Conservation (phyloP, 2,797 vertebrate genomes). For the Mergus octosetaceus region DNA sequence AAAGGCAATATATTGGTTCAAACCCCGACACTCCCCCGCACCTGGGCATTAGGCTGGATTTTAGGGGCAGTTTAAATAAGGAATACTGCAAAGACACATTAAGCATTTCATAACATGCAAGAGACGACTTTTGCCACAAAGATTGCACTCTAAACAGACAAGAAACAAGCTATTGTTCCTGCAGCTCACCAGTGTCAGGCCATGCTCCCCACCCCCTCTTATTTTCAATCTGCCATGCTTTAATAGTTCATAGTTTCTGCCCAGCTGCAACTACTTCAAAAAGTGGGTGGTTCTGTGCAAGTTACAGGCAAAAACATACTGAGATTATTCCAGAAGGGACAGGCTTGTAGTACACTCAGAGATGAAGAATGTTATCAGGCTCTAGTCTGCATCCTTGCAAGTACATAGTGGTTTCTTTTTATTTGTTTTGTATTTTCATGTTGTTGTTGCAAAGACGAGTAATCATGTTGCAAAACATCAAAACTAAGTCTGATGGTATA, state of each 20-base stretch:
- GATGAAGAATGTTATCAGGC: neutral
- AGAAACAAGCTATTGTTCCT: constrained; percentile 61
- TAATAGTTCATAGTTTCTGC: constrained; percentile 31
- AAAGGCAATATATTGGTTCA: neutral
- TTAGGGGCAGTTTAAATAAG: neutral
- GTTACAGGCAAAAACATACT: neutral
- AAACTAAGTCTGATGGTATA: neutral
- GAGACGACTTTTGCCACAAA: neutral
- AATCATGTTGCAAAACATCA: neutral
- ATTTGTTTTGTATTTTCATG: neutral
- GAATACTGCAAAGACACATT: neutral
- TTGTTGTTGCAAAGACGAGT: neutral
- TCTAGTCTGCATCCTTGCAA: neutral
- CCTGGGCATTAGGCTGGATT: neutral
- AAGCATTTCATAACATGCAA: neutral
- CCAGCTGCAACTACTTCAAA: constrained; percentile 44
- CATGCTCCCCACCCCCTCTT: constrained; percentile 43
- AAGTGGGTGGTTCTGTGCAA: constrained; percentile 40
- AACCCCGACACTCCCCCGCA: neutral
- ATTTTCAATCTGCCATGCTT: neutral
- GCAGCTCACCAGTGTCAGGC: constrained; percentile 37
- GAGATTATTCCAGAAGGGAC: constrained; percentile 21
- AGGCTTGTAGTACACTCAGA: neutral
- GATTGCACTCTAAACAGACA: constrained; percentile 26
- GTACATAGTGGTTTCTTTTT: neutral